Conservation (phyloP, 53 echinoderm and acorn worm species). For the Echinometra lucunter region DNA sequence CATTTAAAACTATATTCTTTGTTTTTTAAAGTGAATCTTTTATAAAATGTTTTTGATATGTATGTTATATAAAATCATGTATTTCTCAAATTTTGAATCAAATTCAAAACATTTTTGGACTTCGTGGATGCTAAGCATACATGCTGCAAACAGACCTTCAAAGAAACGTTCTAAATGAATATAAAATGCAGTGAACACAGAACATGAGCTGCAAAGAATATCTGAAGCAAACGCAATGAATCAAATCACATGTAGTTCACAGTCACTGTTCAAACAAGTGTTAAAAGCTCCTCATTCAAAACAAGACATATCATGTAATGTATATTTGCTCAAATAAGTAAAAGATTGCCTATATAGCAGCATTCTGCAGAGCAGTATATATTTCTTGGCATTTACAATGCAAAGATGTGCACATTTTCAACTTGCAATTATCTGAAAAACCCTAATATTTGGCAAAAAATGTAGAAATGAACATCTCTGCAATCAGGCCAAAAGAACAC, state of each 20-base stretch:
- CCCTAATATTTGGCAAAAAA: background rate
- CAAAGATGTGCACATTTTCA: background rate
- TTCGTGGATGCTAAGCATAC: background rate
- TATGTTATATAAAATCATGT: slow-evolving; percentile 6
- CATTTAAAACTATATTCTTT: background rate
- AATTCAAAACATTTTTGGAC: background rate
- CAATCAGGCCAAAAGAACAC: no score
- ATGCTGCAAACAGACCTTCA: background rate
- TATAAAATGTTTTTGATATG: background rate
- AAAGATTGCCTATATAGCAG: background rate
- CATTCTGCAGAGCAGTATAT: background rate
- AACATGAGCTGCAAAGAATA: background rate
- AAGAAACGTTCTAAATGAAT: background rate
- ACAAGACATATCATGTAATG: background rate
- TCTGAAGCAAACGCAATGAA: background rate
- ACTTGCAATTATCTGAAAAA: background rate
- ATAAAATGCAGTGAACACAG: background rate
- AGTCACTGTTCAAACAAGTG: background rate
- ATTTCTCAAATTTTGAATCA: background rate
- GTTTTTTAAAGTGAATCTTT: background rate
- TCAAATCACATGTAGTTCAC: background rate
- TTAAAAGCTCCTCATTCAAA: background rate
- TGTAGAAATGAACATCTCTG: background rate
- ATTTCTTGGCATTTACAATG: background rate
- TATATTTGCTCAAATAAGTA: background rate